Evolutionary conservation across 2,888 invertebrate genomes (phyloP).

Genomic region (Pristionchus japonicus): DNA sequence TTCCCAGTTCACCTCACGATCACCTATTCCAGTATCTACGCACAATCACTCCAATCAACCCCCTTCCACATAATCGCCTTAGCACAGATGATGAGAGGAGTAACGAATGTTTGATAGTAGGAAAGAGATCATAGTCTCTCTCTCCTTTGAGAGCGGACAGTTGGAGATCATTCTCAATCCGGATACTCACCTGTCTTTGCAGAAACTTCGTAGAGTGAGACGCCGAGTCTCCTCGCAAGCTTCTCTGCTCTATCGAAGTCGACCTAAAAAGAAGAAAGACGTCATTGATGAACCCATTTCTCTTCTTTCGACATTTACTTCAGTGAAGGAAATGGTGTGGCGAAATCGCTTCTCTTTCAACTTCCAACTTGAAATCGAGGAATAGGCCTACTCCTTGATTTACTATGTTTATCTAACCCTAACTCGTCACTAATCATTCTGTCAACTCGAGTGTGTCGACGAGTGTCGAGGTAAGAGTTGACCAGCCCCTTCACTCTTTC

Average conservation of each 20-base stretch:
- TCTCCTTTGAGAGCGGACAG: too few relatives aligned
- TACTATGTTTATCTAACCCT: not conserved
- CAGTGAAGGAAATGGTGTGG: not conserved
- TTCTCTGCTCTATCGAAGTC: slow-evolving; percentile 73
- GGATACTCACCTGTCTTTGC: slow-evolving; percentile 71
- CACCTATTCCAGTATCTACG: not conserved
- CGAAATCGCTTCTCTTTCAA: not conserved
- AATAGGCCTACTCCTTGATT: not conserved
- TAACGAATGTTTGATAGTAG: slow-evolving; percentile 26
- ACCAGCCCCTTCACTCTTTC: not conserved
- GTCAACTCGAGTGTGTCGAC: not conserved
- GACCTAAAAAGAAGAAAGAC: slow-evolving; percentile 58
- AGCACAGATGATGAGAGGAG: too few relatives aligned
- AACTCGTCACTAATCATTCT: not conserved
- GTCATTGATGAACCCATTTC: slow-evolving; percentile 17
- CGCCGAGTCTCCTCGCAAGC: slow-evolving; percentile 72
- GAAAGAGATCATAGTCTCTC: not conserved
- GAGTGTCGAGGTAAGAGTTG: slow-evolving; percentile 12
- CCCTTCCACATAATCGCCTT: slow-evolving; percentile 14
- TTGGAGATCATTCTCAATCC: slow-evolving; percentile 2
- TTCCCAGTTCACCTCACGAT: not conserved
- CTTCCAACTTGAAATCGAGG: not conserved
- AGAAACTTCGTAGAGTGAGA: slow-evolving; percentile 75
- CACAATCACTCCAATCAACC: slow-evolving; percentile 25
- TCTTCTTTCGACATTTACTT: not conserved